Evolutionary conservation across 2,888 invertebrate species (phyloP).

Genomic region (Orthosia cruda): DNA sequence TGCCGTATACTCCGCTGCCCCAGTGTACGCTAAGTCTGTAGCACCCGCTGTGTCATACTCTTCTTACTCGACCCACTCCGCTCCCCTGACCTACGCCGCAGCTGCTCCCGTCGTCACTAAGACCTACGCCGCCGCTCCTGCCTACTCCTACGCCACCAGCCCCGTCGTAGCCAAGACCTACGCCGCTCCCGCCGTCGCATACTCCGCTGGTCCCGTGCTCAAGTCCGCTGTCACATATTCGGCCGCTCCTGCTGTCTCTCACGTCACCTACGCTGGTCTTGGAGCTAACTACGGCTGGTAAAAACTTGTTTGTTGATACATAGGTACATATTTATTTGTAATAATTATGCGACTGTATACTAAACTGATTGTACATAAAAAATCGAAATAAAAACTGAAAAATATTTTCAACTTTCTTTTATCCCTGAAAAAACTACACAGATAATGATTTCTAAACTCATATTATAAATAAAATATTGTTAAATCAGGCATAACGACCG

Average conservation of each 20-base stretch:
- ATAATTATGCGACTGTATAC: constrained; percentile 35
- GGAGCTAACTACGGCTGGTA: constrained; percentile 84
- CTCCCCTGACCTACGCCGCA: constrained; percentile 71
- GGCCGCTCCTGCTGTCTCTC: constrained; percentile 81
- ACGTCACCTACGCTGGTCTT: constrained; percentile 90
- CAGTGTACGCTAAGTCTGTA: constrained; percentile 82
- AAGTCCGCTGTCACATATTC: constrained; percentile 86
- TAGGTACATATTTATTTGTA: constrained; percentile 40
- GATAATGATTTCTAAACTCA: background rate
- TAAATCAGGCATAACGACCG: too few species aligned
- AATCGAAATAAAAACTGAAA: constrained; percentile 43
- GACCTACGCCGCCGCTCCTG: constrained; percentile 67
- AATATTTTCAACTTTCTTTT: background rate
- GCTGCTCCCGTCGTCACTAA: constrained; percentile 64
- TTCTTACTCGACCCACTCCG: constrained; percentile 74
- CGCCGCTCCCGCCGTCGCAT: constrained; percentile 78
- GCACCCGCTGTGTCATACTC: constrained; percentile 79
- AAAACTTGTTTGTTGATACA: constrained; percentile 67
- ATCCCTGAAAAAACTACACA: too few species aligned
- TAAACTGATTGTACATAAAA: constrained; percentile 33
- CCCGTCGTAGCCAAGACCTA: constrained; percentile 81
- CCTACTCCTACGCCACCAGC: constrained; percentile 74
- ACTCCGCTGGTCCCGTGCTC: constrained; percentile 70
- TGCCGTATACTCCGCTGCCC: constrained; percentile 71
- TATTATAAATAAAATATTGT: too few species aligned